phyloP scores from a whole-genome alignment of 2,113 vertebrate genomes.

The Cyphomyrus plagiostoma region DNA sequence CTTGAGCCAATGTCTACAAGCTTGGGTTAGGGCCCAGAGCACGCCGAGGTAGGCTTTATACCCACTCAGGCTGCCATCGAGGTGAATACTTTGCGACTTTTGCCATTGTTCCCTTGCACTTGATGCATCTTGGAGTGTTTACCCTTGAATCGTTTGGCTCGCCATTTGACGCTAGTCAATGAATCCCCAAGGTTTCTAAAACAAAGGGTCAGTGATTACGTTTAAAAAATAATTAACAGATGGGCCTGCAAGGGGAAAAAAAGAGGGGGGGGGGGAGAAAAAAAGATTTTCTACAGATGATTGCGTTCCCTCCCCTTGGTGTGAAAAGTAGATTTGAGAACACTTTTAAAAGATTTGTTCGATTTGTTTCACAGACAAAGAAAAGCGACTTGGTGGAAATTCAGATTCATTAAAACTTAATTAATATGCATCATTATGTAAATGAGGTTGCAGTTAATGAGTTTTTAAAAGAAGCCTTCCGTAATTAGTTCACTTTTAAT shows the following conservation, averaged over 20 bases:
- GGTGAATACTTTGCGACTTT: background rate
- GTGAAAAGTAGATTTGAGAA: conserved; percentile 94
- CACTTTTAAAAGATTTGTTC: conserved; percentile 99
- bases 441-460: conserved; percentile 99
- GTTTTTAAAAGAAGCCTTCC: conserved; percentile 99
- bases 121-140: conserved; percentile 18
- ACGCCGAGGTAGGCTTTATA: background rate
- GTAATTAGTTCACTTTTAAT: conserved; percentile 99
- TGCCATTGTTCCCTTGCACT: background rate
- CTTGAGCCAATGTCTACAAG: background rate
- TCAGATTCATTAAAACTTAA: conserved; percentile 99
- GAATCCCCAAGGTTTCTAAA: conserved; percentile 63
- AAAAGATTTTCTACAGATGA: conserved; percentile 65
- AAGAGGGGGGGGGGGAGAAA: conserved; percentile 63
- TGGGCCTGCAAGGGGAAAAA: conserved; percentile 67
- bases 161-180: conserved; percentile 38
- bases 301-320: conserved; percentile 86
- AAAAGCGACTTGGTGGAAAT: conserved; percentile 99
- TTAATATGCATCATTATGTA: conserved; percentile 99
- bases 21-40: background rate
- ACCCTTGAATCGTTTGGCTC: conserved; percentile 11
- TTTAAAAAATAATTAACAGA: conserved; percentile 80
- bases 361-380: conserved; percentile 99
- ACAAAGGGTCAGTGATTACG: conserved; percentile 69
- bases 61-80: background rate